Conservation (phyloP, 1,140 invertebrate species). For the Thereuonema tuberculata region DNA sequence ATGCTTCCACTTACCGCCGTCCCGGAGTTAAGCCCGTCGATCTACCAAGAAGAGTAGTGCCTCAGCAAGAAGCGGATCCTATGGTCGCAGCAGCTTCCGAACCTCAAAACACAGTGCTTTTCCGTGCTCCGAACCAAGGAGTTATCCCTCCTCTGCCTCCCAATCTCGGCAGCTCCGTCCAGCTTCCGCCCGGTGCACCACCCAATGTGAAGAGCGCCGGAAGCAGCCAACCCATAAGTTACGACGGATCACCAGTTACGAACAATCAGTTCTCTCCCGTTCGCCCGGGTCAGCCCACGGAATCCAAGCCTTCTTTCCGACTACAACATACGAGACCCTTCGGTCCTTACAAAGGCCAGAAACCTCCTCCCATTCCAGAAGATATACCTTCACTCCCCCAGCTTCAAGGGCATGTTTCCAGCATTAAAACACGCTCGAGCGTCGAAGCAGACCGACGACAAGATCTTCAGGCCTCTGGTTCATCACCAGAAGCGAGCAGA, state of each 20-base stretch:
- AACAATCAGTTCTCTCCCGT: background rate
- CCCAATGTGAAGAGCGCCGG: too few species aligned
- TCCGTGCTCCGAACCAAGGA: background rate
- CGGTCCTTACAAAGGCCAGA: background rate
- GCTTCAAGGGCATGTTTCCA: background rate
- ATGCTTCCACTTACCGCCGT: constrained; percentile 14
- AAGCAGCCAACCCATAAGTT: background rate
- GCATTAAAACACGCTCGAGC: background rate
- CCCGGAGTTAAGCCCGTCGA: background rate
- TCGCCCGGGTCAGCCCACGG: background rate
- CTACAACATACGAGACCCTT: background rate
- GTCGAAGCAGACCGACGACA: background rate
- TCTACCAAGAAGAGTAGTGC: background rate
- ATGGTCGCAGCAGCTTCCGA: background rate
- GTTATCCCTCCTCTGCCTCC: background rate
- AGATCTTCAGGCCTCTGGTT: too few species aligned
- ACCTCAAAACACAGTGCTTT: background rate
- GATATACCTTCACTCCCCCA: background rate
- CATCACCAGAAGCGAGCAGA: background rate
- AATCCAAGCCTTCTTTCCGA: background rate
- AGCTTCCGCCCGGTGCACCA: background rate
- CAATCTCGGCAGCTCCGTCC: background rate
- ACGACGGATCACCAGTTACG: background rate
- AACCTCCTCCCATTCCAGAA: constrained; percentile 1
- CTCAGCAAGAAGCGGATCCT: too few species aligned